Base-by-base conservation (phyloP, 1,140 invertebrate genomes). In the Aphaenogaster rudis region DNA sequence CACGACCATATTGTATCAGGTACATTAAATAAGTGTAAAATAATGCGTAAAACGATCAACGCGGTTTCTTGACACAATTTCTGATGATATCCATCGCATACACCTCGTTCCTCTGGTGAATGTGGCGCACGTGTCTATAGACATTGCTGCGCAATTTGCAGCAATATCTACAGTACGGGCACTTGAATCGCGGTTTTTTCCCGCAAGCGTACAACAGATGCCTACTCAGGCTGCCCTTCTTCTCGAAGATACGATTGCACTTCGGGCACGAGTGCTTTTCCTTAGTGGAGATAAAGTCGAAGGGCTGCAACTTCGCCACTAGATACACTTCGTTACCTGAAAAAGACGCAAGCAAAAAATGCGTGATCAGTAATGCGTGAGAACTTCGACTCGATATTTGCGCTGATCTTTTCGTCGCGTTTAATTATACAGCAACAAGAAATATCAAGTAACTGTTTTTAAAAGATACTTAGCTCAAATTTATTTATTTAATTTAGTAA, bases 151-250 rank as follows among this genome's bases (percentile, higher is more conserved):
- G 91, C 21, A 91, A 89, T 66, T 94, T 94, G 50, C 91, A 89
- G 11, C 88, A 88, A 54, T 92, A 92, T 15, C 97, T 96, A 93
- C 97, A 97, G 95, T 97, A 97, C 13, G 97, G 97, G 93, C 97
- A 97, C 91, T 97, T 96, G 92, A 93, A 93, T 57, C 91, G 90
- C n/a, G 95, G 94, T 17, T 92, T 89, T 15, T 93, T 88, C 9
- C 95, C 94, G 67, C 95, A 96, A 50, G 94, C 94, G 80, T 94
- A 94, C 36, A 92, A 93, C 77, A 95, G 86, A 78, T 96, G 93
- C 42, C 91, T 88, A 11, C 79, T 92, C 0, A 95, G 86, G 72
- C 91, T 93, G 67, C 94, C 91, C 39, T 92, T 93, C n/a, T 93
- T 90, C 28, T 92, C 93, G 87, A 96, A 96, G 45, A 76, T 87